Evolutionary conservation across 2,797 vertebrate species (phyloP).

Genomic region (Coluber constrictor): DNA sequence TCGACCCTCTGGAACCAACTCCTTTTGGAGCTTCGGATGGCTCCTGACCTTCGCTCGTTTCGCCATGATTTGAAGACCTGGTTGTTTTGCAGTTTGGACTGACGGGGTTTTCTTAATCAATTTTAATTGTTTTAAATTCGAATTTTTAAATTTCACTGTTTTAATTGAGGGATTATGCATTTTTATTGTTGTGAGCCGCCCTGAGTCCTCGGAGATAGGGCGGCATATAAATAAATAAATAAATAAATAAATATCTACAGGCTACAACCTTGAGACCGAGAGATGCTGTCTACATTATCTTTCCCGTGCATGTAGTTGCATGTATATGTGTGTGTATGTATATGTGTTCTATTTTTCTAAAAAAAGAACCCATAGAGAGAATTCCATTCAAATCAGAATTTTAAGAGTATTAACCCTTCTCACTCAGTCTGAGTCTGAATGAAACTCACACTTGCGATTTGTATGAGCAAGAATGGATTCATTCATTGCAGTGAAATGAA

Average conservation of each 20-base stretch:
- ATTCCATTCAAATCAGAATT: background rate
- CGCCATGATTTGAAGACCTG: too few species aligned
- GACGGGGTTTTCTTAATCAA: too few species aligned
- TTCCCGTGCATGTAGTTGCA: background rate
- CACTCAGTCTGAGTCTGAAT: background rate
- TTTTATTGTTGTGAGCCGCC: too few species aligned
- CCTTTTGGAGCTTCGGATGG: too few species aligned
- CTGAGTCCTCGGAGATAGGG: too few species aligned
- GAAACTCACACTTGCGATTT: background rate
- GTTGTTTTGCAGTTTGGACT: too few species aligned
- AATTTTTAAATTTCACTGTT: too few species aligned
- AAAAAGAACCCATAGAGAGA: background rate
- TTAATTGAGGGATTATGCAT: too few species aligned
- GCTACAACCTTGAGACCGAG: background rate
- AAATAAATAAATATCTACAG: background rate
- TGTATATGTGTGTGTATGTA: background rate
- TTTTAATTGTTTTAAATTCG: too few species aligned
- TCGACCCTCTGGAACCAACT: too few species aligned
- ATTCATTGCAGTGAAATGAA: background rate
- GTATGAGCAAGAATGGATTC: background rate
- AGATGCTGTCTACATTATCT: background rate
- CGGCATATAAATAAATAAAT: too few species aligned
- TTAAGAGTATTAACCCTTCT: background rate
- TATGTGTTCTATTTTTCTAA: background rate
- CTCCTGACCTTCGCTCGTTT: too few species aligned